Percentiles rank a stretch among this genome's conserved stretches.
Conservation (phyloP, 1,140 invertebrate species). For the Arctopsyche grandis region DNA sequence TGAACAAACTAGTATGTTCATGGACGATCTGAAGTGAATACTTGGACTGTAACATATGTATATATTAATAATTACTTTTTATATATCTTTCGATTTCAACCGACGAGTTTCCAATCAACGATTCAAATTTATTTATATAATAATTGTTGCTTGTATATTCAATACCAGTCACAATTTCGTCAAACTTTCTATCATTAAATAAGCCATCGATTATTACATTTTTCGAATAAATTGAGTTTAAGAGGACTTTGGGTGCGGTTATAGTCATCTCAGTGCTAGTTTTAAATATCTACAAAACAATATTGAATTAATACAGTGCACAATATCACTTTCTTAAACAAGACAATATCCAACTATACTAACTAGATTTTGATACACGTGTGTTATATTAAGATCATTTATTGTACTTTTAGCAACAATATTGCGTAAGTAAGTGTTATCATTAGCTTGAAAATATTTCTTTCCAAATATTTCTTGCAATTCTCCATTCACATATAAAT, state of each 20-base stretch:
- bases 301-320: not conserved
- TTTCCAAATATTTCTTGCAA: conserved; percentile 44
- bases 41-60: too few relatives aligned
- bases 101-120: not conserved
- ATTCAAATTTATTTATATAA: not conserved
- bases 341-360: conserved; percentile 1
- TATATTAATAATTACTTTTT: not conserved
- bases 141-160: not conserved
- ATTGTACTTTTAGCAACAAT: not conserved
- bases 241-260: not conserved
- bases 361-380: conserved; percentile 42
- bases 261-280: not conserved
- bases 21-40: too few relatives aligned
- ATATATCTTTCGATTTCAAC: not conserved
- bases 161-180: not conserved
- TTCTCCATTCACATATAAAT: conserved; percentile 27
- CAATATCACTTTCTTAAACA: not conserved
- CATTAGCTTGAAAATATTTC: conserved; percentile 29
- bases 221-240: not conserved
- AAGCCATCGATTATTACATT: not conserved
- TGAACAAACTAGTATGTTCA: too few relatives aligned
- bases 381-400: conserved; percentile 37
- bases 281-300: conserved; percentile 22
- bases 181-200: conserved; percentile 20
- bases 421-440: conserved; percentile 22